Base-by-base conservation (phyloP, 1,140 invertebrate species). In the Aphaenogaster rudis region DNA sequence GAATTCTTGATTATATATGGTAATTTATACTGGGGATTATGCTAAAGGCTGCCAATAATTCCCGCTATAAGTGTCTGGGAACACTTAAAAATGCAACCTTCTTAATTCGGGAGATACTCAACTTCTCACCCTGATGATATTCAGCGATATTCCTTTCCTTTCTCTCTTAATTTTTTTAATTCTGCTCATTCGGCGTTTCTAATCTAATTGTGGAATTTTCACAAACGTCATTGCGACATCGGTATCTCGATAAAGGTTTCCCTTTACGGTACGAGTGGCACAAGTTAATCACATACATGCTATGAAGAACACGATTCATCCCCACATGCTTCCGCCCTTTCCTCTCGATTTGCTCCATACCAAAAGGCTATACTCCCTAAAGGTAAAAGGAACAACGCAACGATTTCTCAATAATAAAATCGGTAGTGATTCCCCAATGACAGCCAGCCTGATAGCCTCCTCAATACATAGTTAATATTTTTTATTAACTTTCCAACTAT, bases 221-320 rank as follows among this genome's bases (percentile, higher is more conserved):
- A 59, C 63, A 69, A 81, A 81, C 77, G 66, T 59, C 59, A 54
- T 63, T 61, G 81, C 67, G 81, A 74, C 33, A 67, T 63, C 71
- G 77, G 48, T 61, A 57, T 67, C 28, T 71, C 66, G 88, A 88
- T 89, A 82, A 72, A 89, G 84, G 78, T 88, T 71, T 88, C 64
- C 86, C 89, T 61, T 84, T 84, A 88, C 86, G 89, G 84, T 90
- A 93, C 91, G 91, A 91, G 89, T 93, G 92, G 93, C 93, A 93
- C 93, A 92, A 91, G 90, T 93, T 92, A 93, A 93, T 93, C 93
- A 93, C 93, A 93, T 87, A 67, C 92, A 88, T 91, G 89, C 90
- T 90, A 89, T 64, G 50, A 59, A 87, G 79, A 89, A 88, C 78
- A 71, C 80, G 72, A 54, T 88, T 79, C 72, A 52, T 66, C 77